Evolutionary conservation across 2,888 invertebrate species (phyloP), one percentile per base, ranked within the genome.

Genomic region (Perizoma affinitatum): DNA sequence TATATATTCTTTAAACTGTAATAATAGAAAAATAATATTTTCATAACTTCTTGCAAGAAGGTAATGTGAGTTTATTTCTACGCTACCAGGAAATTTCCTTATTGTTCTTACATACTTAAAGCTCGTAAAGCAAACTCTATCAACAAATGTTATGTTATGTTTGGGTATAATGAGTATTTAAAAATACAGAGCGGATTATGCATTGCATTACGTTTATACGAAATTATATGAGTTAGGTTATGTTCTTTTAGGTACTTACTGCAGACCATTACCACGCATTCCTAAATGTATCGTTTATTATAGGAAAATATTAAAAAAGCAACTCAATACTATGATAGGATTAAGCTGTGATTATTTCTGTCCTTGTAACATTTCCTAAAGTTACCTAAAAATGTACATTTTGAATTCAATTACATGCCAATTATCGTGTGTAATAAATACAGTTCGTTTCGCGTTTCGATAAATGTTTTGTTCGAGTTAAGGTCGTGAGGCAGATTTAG

Each of bases 401-500:
- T 35, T 45, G 43, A 57, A 51, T 46, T 51, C 44, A 33, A 54
- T 54, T 59, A 49, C 45, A 50, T 46, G 45, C 45, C 40, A 41
- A 55, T 56, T 52, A 57, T 40, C 40, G 52, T 51, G 54, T 43
- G 52, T 40, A 58, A 67, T 68, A 58, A 65, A 63, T 65, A 63
- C 59, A 67, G 69, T 73, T 72, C 60, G 49, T 61, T 69, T 54
- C 63, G 65, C 66, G 65, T 68, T 73, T 71, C 65, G 73, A 69
- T 73, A 75, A 74, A 72, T 65, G 72, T 67, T 71, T 74, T 76
- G 79, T 67, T 76, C 78, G 63, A 80, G 73, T 76, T 78, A 75
- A 76, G 74, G 77, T 72, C 59, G 57, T 77, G 75, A 69, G 86
- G 83, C 74, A 58, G 48, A 61, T 60, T 49, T 54, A 46, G 66